A percentile compares a stretch with the other conserved stretches of the same genome.
Evolutionary conservation across 2,797 vertebrate genomes (phyloP).

Genomic region (Anguilla pacifica): DNA sequence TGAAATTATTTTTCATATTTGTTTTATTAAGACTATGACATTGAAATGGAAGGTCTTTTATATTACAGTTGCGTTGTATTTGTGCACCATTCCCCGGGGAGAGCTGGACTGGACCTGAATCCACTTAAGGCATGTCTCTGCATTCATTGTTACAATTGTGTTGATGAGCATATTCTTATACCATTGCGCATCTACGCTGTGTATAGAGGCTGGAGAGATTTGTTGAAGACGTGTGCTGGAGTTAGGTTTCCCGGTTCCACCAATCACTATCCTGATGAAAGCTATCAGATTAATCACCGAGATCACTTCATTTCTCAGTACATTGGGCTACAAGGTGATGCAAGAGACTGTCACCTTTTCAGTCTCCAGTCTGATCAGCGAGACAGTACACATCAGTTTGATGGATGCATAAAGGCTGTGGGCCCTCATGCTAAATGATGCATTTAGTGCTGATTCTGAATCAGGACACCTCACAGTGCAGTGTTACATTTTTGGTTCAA

Average conservation of each 20-base stretch:
- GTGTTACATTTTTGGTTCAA: not conserved
- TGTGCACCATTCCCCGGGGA: not conserved
- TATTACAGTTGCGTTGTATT: not conserved
- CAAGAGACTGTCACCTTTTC: not conserved
- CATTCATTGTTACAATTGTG: not conserved
- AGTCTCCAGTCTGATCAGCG: not conserved
- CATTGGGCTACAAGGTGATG: not conserved
- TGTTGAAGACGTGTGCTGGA: not conserved
- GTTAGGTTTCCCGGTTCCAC: not conserved
- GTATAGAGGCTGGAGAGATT: not conserved
- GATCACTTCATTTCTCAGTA: constrained; percentile 1
- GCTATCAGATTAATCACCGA: not conserved
- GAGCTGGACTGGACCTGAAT: not conserved
- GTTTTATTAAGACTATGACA: not conserved
- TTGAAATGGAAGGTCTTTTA: not conserved
- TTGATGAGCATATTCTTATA: not conserved
- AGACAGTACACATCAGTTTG: not conserved
- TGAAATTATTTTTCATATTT: not conserved
- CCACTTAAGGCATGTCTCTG: not conserved
- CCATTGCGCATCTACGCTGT: not conserved
- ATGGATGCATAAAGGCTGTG: not conserved
- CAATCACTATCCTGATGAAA: not conserved
- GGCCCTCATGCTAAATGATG: not conserved
- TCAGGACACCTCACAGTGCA: not conserved
- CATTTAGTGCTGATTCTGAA: not conserved